These are phyloP conservation scores for Drosophila falleni DNA, from an alignment of 2,888 invertebrate species.

Conservation along the genomic window DNA sequence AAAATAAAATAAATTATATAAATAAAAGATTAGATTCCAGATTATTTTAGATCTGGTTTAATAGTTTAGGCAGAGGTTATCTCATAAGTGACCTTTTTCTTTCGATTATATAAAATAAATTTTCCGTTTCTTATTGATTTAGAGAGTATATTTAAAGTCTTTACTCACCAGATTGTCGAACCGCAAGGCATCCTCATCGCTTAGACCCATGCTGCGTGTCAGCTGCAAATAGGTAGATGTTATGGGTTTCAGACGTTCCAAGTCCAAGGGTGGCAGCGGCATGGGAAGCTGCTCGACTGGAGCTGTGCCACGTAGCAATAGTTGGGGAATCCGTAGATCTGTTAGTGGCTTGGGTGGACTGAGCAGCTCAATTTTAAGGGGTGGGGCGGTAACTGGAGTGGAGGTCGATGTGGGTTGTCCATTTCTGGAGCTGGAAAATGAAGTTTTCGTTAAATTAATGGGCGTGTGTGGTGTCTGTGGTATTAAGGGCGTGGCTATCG, in stretches of 20 bases:
- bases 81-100: too few relatives aligned
- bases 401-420: constrained; percentile 62
- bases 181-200: constrained; percentile 88
- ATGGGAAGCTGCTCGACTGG: constrained; percentile 30
- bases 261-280: constrained; percentile 78
- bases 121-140: constrained; percentile 7
- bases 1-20: neutral
- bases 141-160: constrained; percentile 84
- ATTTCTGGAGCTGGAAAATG: constrained; percentile 77
- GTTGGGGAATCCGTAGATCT: constrained; percentile 67
- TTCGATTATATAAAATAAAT: too few relatives aligned
- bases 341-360: constrained; percentile 69
- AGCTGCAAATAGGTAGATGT: constrained; percentile 95
- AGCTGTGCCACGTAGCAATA: constrained; percentile 48
- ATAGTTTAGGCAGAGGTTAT: too few relatives aligned
- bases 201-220: constrained; percentile 90
- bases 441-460: constrained; percentile 82
- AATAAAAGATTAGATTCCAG: neutral
- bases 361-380: constrained; percentile 65
- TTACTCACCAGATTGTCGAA: constrained; percentile 88
- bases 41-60: neutral
- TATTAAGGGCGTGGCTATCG: constrained; percentile 50
- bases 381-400: constrained; percentile 55
- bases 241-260: constrained; percentile 90
- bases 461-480: constrained; percentile 69